Conservation (phyloP, 2,888 invertebrate species). For the Macrophya annulata region DNA sequence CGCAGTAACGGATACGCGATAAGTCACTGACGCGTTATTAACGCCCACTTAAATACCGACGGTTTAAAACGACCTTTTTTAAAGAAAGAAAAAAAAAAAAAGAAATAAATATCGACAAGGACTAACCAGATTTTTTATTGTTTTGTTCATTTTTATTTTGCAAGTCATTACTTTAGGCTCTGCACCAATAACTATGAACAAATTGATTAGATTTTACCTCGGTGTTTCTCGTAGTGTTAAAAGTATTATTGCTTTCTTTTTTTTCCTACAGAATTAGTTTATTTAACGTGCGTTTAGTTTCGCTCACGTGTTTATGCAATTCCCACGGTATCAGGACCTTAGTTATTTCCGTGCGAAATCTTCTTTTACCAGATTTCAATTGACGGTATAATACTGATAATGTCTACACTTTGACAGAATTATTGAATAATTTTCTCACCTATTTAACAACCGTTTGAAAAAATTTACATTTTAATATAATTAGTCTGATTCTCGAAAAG, state of each 20-base stretch:
- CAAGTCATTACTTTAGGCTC: background rate
- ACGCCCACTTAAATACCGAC: conserved; percentile 32
- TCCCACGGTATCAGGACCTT: background rate
- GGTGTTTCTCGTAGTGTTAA: background rate
- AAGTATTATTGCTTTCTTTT: background rate
- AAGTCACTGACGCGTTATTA: conserved; percentile 20
- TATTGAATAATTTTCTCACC: background rate
- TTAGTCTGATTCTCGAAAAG: background rate
- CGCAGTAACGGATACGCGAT: background rate
- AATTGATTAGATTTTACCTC: conserved; percentile 1
- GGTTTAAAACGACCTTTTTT: background rate
- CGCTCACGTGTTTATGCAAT: background rate
- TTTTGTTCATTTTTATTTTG: background rate
- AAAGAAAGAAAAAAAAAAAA: background rate
- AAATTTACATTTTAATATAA: conserved; percentile 4
- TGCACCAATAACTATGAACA: background rate
- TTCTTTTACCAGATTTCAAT: background rate
- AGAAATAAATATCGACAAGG: background rate
- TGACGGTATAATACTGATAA: background rate
- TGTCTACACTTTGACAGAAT: background rate
- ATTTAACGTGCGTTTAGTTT: conserved; percentile 8
- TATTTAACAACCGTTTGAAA: background rate
- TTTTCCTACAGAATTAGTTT: background rate
- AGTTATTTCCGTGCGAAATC: background rate
- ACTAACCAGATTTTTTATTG: background rate